These are phyloP conservation scores for Clamator glandarius DNA, from an alignment of 2,797 vertebrate species.

Conservation along the genomic window DNA sequence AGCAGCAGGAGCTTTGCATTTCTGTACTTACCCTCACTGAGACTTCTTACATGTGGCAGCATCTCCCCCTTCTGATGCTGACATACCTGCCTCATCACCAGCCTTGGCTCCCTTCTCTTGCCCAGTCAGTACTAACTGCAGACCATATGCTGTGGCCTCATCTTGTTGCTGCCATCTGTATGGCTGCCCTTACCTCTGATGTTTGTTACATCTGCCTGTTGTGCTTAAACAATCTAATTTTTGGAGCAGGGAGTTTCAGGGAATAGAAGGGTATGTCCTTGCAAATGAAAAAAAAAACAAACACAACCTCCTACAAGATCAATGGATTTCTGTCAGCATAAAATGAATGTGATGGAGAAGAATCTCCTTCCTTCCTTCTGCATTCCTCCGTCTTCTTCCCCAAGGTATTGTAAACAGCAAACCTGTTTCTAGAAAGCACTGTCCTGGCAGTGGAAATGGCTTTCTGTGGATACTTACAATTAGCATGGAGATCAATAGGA, in stretches of 20 bases:
- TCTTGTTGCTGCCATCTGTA: background rate
- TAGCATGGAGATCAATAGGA: background rate
- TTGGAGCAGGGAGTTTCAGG: background rate
- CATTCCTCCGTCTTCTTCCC: background rate
- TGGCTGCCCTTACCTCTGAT: background rate
- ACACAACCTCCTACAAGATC: background rate
- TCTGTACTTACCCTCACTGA: background rate
- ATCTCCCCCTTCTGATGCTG: rapidly evolving
- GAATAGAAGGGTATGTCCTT: background rate
- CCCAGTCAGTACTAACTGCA: background rate
- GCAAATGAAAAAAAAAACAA: background rate
- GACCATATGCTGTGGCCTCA: background rate
- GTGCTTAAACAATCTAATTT: background rate
- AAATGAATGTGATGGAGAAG: background rate
- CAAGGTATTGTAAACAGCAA: background rate
- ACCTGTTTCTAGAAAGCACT: background rate
- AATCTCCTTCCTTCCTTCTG: background rate
- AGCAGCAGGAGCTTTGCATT: background rate
- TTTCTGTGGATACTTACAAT: background rate
- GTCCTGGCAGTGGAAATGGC: background rate
- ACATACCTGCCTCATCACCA: background rate
- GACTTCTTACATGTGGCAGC: rapidly evolving
- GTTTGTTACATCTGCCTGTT: background rate
- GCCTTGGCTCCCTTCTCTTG: background rate
- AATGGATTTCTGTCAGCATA: background rate